Conservation (phyloP, 2,888 invertebrate species). For the Drosophila kambysellisi region DNA sequence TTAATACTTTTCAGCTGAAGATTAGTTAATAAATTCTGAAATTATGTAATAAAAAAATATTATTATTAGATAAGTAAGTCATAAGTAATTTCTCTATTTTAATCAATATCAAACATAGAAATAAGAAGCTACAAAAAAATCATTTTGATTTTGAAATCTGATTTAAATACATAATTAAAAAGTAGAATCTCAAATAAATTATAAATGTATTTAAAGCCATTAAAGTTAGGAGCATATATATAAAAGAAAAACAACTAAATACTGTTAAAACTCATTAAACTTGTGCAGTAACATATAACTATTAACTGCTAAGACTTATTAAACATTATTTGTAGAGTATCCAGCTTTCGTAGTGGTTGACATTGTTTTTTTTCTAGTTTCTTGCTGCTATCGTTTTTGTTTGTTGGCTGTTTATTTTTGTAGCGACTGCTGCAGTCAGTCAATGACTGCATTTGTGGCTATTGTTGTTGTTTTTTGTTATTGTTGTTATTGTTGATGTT, state of each 20-base stretch:
- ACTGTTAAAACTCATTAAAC: no score
- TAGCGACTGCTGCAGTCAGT: constrained; percentile 47
- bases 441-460: constrained; percentile 60
- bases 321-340: constrained; percentile 15
- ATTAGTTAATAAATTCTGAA: background rate
- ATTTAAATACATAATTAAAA: no score
- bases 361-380: background rate
- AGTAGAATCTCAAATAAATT: background rate
- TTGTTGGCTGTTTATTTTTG: constrained; percentile 33
- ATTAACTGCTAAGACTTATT: background rate
- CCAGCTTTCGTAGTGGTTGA: background rate
- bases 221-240: no score
- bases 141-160: background rate
- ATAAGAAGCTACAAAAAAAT: background rate
- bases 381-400: constrained; percentile 7
- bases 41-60: background rate
- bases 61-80: no score
- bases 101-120: background rate
- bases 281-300: background rate
- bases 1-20: background rate
- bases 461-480: constrained; percentile 25
- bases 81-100: no score
- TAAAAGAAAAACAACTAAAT: background rate
- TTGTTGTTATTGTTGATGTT: constrained; percentile 40
- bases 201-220: no score